Evolutionary conservation across 2,797 vertebrate species (phyloP).

Genomic region (Eremophila alpestris): DNA sequence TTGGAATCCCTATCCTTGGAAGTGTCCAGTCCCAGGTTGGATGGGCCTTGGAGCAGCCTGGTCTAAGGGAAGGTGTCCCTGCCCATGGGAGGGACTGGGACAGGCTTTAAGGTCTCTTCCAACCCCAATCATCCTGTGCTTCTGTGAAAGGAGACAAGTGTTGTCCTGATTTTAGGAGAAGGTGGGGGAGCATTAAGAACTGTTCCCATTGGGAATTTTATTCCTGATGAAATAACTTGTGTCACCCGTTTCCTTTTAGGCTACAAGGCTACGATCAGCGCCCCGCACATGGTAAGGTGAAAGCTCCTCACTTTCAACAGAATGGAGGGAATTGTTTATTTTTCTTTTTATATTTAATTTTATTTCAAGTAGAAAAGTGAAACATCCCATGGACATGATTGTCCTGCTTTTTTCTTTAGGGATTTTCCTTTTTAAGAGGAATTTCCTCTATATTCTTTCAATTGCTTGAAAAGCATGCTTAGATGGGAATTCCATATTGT

Average conservation of each 20-base stretch:
- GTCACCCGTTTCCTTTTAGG: conserved; percentile 68
- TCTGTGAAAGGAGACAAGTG: not conserved
- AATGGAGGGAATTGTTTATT: not conserved
- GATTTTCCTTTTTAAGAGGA: not conserved
- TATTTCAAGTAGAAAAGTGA: not conserved
- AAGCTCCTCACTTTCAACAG: not conserved
- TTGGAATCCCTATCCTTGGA: not conserved
- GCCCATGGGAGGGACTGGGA: too few relatives aligned
- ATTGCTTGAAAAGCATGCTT: not conserved
- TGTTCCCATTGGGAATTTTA: not conserved
- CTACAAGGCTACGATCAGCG: conserved; percentile 93
- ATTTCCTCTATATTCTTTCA: not conserved
- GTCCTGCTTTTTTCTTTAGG: not conserved
- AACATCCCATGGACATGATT: not conserved
- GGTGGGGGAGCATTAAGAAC: not conserved
- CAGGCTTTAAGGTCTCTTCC: not conserved
- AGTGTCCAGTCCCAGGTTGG: not conserved
- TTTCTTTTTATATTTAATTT: not conserved
- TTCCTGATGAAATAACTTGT: not conserved
- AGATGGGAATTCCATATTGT: not conserved
- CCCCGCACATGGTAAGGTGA: conserved; percentile 90
- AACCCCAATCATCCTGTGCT: not conserved
- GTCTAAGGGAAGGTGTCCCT: not conserved
- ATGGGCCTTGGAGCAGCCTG: not conserved
- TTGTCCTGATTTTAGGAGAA: not conserved